phyloP scores from a whole-genome alignment of 2,888 invertebrate species.

The Podotricha telesiphe region DNA sequence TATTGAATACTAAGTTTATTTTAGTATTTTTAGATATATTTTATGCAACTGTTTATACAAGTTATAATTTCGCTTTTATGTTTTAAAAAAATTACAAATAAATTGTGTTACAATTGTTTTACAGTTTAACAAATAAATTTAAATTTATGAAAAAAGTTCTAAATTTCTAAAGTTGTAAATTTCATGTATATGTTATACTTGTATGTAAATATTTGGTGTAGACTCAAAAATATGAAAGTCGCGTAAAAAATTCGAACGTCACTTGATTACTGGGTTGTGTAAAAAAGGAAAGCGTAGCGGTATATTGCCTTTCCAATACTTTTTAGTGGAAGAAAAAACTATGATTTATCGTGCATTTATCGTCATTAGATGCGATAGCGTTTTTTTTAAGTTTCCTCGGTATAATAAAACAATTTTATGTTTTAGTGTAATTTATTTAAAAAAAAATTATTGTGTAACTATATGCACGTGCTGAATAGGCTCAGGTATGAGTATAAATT shows the following conservation, averaged over 20 bases:
- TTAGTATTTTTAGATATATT: too few species aligned
- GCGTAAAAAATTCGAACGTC: constrained; percentile 4
- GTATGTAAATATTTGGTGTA: background rate
- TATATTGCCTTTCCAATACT: constrained; percentile 15
- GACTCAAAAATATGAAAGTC: background rate
- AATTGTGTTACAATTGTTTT: too few species aligned
- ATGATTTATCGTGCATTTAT: constrained; percentile 8
- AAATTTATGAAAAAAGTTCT: background rate
- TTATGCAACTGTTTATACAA: background rate
- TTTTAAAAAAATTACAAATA: too few species aligned
- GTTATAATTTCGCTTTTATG: too few species aligned
- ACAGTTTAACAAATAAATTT: too few species aligned
- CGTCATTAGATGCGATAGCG: background rate
- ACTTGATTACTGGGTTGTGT: constrained; percentile 25
- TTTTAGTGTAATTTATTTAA: too few species aligned
- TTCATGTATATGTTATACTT: background rate
- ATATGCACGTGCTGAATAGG: too few species aligned
- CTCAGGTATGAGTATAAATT: too few species aligned
- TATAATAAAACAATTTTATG: too few species aligned
- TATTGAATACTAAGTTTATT: constrained; percentile 6
- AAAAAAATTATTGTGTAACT: too few species aligned
- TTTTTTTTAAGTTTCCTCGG: too few species aligned
- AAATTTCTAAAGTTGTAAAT: too few species aligned
- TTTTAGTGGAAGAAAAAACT: constrained; percentile 16
- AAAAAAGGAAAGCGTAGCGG: constrained; percentile 12